Evolutionary conservation across 1,140 invertebrate genomes (phyloP).

Genomic region (Drosophila kurseongensis): DNA sequence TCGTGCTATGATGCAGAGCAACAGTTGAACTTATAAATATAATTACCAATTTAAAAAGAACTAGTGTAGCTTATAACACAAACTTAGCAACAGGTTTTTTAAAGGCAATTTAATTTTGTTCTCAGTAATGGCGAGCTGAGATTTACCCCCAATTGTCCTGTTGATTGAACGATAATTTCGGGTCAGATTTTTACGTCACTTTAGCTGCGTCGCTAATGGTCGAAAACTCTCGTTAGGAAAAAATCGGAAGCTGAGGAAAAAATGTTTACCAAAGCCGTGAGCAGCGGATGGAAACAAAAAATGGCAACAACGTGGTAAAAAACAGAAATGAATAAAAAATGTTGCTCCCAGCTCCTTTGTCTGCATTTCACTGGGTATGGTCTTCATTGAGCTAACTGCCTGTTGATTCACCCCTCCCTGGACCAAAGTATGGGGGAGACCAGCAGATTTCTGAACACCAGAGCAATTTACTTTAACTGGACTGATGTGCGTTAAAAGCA

Average conservation of each 20-base stretch:
- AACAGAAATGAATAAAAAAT: slow-evolving; percentile 2
- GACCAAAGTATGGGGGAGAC: neutral
- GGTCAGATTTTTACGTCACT: neutral
- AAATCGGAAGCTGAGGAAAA: neutral
- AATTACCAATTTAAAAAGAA: neutral
- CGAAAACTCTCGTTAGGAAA: neutral
- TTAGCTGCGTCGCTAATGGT: neutral
- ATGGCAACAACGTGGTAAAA: neutral
- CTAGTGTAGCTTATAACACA: neutral
- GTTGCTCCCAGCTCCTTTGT: neutral
- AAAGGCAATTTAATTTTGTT: neutral
- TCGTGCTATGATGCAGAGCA: no score
- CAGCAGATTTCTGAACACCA: neutral
- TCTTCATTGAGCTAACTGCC: neutral
- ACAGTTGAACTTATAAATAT: no score
- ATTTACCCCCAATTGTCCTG: neutral
- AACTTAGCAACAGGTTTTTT: neutral
- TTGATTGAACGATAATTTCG: neutral
- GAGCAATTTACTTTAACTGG: neutral
- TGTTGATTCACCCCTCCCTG: neutral
- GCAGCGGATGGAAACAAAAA: neutral
- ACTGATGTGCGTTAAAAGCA: neutral
- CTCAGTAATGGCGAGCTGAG: neutral
- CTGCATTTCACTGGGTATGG: neutral
- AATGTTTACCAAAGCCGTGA: neutral